Evolutionary conservation across 2,797 vertebrate species (phyloP).

Genomic region (Fistularia commersonii): DNA sequence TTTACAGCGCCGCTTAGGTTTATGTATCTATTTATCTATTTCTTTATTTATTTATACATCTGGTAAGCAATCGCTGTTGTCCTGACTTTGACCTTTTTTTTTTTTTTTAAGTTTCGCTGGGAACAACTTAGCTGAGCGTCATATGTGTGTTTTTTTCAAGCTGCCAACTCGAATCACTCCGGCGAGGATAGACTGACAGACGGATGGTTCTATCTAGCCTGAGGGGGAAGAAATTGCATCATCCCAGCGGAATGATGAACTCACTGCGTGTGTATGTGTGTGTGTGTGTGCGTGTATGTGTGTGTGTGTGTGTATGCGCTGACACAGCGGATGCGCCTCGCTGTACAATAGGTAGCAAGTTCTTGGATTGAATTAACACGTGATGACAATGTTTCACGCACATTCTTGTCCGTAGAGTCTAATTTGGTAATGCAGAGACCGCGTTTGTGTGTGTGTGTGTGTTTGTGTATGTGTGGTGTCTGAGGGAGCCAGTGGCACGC

Average conservation of each 20-base stretch:
- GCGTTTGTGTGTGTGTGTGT: no score
- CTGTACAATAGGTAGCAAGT: constrained; percentile 20
- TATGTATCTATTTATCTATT: constrained; percentile 36
- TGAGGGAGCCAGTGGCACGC: constrained; percentile 19
- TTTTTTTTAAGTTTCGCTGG: no score
- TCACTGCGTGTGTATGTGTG: constrained; percentile 12
- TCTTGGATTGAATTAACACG: constrained; percentile 39
- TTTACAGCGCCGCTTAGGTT: no score
- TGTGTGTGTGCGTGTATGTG: constrained; percentile 3
- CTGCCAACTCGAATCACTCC: constrained; percentile 56
- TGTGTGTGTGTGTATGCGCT: neutral
- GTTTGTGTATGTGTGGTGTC: constrained; percentile 15
- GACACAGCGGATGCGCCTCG: constrained; percentile 2
- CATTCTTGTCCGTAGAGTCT: constrained; percentile 28
- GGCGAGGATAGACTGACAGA: constrained; percentile 60
- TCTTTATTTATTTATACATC: constrained; percentile 13
- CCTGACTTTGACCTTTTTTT: constrained; percentile 62
- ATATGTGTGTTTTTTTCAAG: constrained; percentile 44
- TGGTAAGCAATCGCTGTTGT: no score
- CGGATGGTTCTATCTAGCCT: constrained; percentile 56
- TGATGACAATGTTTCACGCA: constrained; percentile 37
- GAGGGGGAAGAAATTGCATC: constrained; percentile 48
- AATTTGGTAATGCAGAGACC: constrained; percentile 33
- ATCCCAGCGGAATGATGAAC: constrained; percentile 51
- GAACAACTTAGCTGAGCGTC: constrained; percentile 49